A percentile compares a stretch with the other conserved stretches of the same genome.
phyloP scores from a whole-genome alignment of 2,113 vertebrate species.

The Pachyramphus minor region DNA sequence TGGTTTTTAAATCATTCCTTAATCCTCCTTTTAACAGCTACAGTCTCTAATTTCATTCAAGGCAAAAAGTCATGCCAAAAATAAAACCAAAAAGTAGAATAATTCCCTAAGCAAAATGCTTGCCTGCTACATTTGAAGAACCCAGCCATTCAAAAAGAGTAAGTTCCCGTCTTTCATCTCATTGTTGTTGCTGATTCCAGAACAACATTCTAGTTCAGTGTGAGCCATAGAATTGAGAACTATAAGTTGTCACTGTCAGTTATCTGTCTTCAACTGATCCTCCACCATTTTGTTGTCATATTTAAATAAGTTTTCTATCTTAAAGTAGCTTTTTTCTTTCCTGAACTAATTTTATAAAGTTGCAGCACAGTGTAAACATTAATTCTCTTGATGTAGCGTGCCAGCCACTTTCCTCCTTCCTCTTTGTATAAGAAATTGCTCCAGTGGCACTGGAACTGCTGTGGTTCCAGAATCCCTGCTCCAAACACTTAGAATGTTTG shows the following conservation, averaged over 20 bases:
- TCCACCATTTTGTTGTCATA: background rate
- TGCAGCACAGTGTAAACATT: background rate
- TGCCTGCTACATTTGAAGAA: background rate
- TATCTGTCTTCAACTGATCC: background rate
- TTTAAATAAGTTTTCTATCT: background rate
- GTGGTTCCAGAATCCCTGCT: background rate
- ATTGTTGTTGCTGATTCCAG: background rate
- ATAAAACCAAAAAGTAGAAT: background rate
- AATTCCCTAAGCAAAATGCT: background rate
- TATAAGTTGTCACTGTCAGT: background rate
- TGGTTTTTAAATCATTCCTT: background rate
- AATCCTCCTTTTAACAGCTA: background rate
- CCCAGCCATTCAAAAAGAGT: background rate
- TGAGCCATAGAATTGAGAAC: background rate
- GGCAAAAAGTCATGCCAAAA: background rate
- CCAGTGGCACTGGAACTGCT: background rate
- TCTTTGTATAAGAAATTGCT: background rate
- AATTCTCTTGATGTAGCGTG: background rate
- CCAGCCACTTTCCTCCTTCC: background rate
- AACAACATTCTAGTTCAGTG: background rate
- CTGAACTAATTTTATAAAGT: background rate
- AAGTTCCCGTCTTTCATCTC: background rate
- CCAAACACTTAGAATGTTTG: background rate
- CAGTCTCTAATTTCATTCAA: background rate
- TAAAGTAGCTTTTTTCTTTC: background rate